Evolutionary conservation across 2,113 vertebrate genomes (phyloP).

Genomic region (Plecturocebus donacophilus): DNA sequence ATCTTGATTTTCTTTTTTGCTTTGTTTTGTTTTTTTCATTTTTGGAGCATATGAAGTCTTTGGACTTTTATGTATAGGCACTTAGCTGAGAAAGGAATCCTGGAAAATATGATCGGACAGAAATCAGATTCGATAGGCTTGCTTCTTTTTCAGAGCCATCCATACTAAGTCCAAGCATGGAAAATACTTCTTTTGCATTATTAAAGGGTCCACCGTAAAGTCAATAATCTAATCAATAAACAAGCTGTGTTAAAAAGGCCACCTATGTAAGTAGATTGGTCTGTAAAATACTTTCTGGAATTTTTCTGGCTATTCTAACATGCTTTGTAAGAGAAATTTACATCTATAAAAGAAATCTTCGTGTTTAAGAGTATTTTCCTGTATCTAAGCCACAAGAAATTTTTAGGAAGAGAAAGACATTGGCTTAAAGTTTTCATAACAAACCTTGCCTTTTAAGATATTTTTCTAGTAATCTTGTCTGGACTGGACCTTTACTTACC

Average conservation of each 20-base stretch:
- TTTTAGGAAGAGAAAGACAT: background rate
- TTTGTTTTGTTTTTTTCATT: no score
- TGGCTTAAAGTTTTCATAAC: background rate
- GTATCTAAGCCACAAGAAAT: background rate
- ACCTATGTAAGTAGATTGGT: background rate
- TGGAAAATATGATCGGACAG: background rate
- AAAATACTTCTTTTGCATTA: background rate
- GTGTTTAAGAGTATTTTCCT: background rate
- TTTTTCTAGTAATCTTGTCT: background rate
- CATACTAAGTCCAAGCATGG: background rate
- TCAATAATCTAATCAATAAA: background rate
- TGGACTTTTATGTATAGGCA: background rate
- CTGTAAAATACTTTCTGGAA: background rate
- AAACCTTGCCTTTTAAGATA: background rate
- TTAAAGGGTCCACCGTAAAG: background rate
- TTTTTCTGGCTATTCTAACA: background rate
- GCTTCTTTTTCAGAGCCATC: background rate
- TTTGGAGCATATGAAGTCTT: no score
- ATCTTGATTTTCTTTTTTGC: no score
- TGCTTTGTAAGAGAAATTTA: background rate
- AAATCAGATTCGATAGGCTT: background rate
- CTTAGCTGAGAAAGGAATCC: background rate
- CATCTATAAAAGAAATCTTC: background rate
- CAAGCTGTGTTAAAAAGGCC: background rate
- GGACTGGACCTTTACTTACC: background rate